Evolutionary conservation across 2,888 invertebrate species (phyloP).

Genomic region (Phasia obesa): DNA sequence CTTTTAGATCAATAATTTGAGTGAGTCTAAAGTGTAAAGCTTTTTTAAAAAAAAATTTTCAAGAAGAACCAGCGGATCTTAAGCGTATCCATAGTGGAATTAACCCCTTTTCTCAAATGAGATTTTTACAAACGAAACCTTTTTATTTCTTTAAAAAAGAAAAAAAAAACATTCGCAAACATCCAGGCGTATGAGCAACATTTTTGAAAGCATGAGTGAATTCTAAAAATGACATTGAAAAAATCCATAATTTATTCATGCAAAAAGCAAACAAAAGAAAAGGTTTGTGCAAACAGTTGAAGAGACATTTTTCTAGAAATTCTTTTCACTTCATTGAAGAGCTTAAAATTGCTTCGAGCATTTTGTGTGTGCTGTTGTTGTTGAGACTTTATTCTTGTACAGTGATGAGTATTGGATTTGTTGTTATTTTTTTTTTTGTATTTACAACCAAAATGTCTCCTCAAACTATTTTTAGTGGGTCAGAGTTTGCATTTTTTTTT

Average conservation of each 20-base stretch:
- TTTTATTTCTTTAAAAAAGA: too few relatives aligned
- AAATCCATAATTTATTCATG: conserved; percentile 34
- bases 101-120: too few relatives aligned
- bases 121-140: neutral
- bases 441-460: neutral
- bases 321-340: conserved; percentile 41
- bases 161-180: neutral
- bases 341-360: conserved; percentile 33
- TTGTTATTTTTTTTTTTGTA: conserved; percentile 8
- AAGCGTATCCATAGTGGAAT: too few relatives aligned
- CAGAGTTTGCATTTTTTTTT: conserved; percentile 30
- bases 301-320: neutral
- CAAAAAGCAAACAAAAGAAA: conserved; percentile 7
- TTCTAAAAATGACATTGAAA: conserved; percentile 43
- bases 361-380: conserved; percentile 3
- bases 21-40: too few relatives aligned
- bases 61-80: too few relatives aligned
- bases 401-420: neutral
- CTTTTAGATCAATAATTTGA: too few relatives aligned
- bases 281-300: conserved; percentile 18
- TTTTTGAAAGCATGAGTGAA: conserved; percentile 3
- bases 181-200: neutral
- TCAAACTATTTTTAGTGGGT: conserved; percentile 24
- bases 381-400: conserved; percentile 15
- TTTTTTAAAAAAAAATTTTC: too few relatives aligned